Conservation (phyloP, 2,888 invertebrate species). For the Sphecodes monilicornis region DNA sequence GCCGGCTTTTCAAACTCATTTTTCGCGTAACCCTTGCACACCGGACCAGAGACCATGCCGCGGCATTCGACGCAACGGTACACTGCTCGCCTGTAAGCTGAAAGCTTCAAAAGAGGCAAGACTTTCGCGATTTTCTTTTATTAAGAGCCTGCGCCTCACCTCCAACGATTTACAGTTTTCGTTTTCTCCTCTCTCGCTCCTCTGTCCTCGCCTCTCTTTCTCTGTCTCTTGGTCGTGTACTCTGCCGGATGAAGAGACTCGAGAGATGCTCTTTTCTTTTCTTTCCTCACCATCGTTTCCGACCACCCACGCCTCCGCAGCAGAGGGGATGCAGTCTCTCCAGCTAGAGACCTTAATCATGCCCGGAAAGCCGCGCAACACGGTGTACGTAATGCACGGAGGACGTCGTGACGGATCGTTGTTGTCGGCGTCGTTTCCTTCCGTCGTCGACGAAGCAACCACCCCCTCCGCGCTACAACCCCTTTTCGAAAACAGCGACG, state of each 20-base stretch:
- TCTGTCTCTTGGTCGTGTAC: conserved; percentile 7
- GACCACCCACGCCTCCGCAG: neutral
- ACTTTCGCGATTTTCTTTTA: conserved; percentile 61
- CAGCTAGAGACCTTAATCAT: conserved; percentile 49
- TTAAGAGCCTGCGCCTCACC: conserved; percentile 56
- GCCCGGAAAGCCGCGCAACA: conserved; percentile 43
- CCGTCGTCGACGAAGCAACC: neutral
- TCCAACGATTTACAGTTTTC: conserved; percentile 58
- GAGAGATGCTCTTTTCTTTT: conserved; percentile 25
- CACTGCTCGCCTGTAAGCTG: conserved; percentile 22
- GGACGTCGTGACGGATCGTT: conserved; percentile 43
- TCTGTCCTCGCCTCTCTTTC: neutral
- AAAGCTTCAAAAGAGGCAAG: conserved; percentile 42
- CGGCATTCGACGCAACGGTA: conserved; percentile 14
- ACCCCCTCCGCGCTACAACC: neutral
- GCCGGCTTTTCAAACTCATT: conserved; percentile 60
- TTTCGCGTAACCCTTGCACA: conserved; percentile 55
- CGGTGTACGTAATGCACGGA: conserved; percentile 36
- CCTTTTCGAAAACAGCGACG: neutral
- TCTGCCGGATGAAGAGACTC: conserved; percentile 44
- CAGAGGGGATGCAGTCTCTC: conserved; percentile 8
- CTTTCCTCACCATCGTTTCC: neutral
- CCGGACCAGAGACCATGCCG: conserved; percentile 3
- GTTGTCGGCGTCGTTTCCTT: conserved; percentile 1
- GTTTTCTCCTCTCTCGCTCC: conserved; percentile 8